Percentiles rank a stretch among this genome's conserved stretches.
Evolutionary conservation across 37 sponge, comb jelly and placozoan species (phyloP).

Genomic region (Oscarella lobularis): DNA sequence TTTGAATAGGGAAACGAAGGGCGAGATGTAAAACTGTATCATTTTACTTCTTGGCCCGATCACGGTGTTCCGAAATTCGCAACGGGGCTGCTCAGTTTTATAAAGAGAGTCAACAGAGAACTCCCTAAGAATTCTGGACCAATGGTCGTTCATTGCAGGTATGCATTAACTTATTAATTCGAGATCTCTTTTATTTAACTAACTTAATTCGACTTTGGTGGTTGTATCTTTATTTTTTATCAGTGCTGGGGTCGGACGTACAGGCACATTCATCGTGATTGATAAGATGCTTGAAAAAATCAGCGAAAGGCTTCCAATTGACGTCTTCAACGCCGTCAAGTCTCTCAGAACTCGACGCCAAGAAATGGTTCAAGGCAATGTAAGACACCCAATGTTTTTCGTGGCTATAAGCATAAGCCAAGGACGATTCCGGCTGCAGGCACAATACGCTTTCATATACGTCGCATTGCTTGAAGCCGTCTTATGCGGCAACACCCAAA

Average conservation of each 20-base stretch:
- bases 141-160: constrained; percentile 52
- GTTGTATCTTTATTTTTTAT: too few species aligned
- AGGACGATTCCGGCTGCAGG: constrained; percentile 12
- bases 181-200: too few species aligned
- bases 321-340: too few species aligned
- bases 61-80: constrained; percentile 20
- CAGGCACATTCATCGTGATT: constrained; percentile 56
- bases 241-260: constrained; percentile 76
- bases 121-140: constrained; percentile 10
- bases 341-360: too few species aligned
- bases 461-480: constrained; percentile 51
- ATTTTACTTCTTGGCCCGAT: constrained; percentile 48
- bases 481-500: constrained; percentile 49
- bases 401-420: not conserved
- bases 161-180: too few species aligned
- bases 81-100: constrained; percentile 13
- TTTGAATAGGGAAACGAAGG: not conserved
- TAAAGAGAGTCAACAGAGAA: constrained; percentile 12
- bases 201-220: too few species aligned
- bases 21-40: constrained; percentile 8
- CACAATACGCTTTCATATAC: constrained; percentile 53
- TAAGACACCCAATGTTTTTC: too few species aligned
- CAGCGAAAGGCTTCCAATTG: too few species aligned
- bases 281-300: too few species aligned
- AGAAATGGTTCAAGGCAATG: too few species aligned